Conservation (phyloP, 1,140 invertebrate species). For the Plectus sambesii region DNA sequence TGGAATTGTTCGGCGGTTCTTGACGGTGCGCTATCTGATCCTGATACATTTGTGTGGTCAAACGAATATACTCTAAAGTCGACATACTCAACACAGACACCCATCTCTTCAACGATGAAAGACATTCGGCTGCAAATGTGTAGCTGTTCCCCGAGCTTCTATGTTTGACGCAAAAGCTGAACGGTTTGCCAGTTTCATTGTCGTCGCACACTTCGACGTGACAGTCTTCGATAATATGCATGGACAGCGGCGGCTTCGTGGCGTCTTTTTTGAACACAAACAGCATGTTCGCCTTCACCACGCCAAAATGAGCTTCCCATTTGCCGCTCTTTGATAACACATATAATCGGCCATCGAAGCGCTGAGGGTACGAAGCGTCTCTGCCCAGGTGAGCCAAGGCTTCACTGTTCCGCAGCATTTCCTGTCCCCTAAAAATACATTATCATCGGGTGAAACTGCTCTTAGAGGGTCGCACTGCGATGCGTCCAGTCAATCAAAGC, state of each 20-base stretch:
- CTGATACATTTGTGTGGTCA: slow-evolving; percentile 21
- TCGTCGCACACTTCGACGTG: slow-evolving; percentile 26
- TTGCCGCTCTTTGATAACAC: slow-evolving; percentile 16
- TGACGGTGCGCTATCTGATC: slow-evolving; percentile 22
- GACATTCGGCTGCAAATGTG: slow-evolving; percentile 19
- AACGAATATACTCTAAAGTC: slow-evolving; percentile 23
- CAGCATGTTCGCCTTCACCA: slow-evolving; percentile 24
- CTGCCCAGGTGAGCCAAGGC: slow-evolving; percentile 2
- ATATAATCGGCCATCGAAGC: slow-evolving; percentile 1
- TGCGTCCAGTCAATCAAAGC: too few relatives aligned
- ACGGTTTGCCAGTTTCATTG: slow-evolving; percentile 23
- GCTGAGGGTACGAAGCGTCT: slow-evolving; percentile 2
- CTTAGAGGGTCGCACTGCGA: too few relatives aligned
- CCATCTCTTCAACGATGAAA: slow-evolving; percentile 25
- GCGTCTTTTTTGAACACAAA: slow-evolving; percentile 16
- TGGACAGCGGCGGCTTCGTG: slow-evolving; percentile 10
- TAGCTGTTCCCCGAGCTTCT: slow-evolving; percentile 23
- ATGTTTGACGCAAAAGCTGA: slow-evolving; percentile 25
- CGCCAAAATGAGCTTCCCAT: slow-evolving; percentile 19
- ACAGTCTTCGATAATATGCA: slow-evolving; percentile 22
- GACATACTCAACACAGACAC: slow-evolving; percentile 23
- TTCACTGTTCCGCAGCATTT: slow-evolving; percentile 5
- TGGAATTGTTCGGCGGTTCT: too few relatives aligned
- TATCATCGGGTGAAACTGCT: too few relatives aligned
- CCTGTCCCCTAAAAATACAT: too few relatives aligned